phyloP scores from a whole-genome alignment of 1,140 invertebrate species.

The Drosophila paulistorum region DNA sequence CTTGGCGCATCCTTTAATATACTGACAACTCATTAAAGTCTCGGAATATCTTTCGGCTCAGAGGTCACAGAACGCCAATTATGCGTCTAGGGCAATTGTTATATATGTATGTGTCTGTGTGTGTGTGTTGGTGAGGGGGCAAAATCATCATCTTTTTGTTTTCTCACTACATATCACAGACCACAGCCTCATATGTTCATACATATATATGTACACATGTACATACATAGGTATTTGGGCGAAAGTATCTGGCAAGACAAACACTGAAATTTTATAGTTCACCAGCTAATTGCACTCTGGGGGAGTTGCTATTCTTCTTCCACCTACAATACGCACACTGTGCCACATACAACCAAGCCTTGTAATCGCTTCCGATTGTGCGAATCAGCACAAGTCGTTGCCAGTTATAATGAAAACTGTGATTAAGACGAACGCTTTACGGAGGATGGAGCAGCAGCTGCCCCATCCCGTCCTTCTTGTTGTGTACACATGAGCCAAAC shows the following conservation, averaged over 20 bases:
- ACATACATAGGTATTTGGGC: constrained; percentile 3
- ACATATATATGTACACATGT: too few species aligned
- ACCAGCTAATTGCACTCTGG: constrained; percentile 74
- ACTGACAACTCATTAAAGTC: constrained; percentile 51
- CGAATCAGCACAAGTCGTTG: constrained; percentile 68
- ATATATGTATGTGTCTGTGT: constrained; percentile 1
- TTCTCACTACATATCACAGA: constrained; percentile 30
- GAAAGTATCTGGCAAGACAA: constrained; percentile 77
- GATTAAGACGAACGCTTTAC: constrained; percentile 50
- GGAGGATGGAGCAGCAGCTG: neutral
- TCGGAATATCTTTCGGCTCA: constrained; percentile 13
- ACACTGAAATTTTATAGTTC: constrained; percentile 81
- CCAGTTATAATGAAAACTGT: constrained; percentile 68
- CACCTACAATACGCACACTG: neutral
- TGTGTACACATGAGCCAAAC: constrained; percentile 22
- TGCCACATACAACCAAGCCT: constrained; percentile 30
- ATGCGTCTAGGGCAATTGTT: constrained; percentile 58
- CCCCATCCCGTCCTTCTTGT: neutral
- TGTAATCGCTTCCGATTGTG: constrained; percentile 72
- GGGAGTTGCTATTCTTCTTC: constrained; percentile 43
- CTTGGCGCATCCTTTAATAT: neutral
- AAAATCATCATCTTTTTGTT: constrained; percentile 28
- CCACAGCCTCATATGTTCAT: neutral
- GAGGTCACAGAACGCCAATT: constrained; percentile 69
- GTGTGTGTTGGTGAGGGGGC: constrained; percentile 10